A percentile compares a stretch with the other conserved stretches of the same genome.
phyloP scores from a whole-genome alignment of 2,888 invertebrate species.

The Scrobipalpa atriplicella region DNA sequence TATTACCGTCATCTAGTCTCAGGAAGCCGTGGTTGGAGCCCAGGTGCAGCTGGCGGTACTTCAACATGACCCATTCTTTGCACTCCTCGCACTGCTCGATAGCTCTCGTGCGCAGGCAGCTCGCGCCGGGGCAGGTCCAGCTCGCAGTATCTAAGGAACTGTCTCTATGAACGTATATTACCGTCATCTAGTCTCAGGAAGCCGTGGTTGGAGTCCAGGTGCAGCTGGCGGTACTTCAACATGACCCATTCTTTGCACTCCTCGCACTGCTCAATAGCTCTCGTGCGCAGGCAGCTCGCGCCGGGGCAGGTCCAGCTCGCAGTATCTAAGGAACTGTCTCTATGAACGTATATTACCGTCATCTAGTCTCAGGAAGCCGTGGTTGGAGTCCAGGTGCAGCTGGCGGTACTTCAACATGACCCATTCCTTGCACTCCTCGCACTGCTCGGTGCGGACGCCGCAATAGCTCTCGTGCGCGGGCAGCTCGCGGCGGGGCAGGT shows the following conservation, averaged over 20 bases:
- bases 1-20: conserved; percentile 82
- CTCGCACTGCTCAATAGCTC: conserved; percentile 81
- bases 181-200: conserved; percentile 84
- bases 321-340: neutral
- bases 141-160: neutral
- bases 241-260: conserved; percentile 87
- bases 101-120: conserved; percentile 80
- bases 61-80: conserved; percentile 86
- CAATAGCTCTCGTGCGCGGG: conserved; percentile 86
- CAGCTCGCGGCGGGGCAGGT: conserved; percentile 83
- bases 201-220: conserved; percentile 86
- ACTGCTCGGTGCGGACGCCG: conserved; percentile 87
- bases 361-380: conserved; percentile 84
- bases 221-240: conserved; percentile 85
- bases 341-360: conserved; percentile 68
- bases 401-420: conserved; percentile 87
- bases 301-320: no score
- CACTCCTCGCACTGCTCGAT: conserved; percentile 86
- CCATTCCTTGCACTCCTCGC: conserved; percentile 85
- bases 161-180: conserved; percentile 39
- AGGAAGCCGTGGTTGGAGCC: conserved; percentile 86
- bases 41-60: conserved; percentile 84
- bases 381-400: conserved; percentile 85
- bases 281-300: conserved; percentile 83
- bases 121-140: no score